Base-by-base conservation (phyloP, 2,888 invertebrate genomes). In the Incurvaria masculella region DNA sequence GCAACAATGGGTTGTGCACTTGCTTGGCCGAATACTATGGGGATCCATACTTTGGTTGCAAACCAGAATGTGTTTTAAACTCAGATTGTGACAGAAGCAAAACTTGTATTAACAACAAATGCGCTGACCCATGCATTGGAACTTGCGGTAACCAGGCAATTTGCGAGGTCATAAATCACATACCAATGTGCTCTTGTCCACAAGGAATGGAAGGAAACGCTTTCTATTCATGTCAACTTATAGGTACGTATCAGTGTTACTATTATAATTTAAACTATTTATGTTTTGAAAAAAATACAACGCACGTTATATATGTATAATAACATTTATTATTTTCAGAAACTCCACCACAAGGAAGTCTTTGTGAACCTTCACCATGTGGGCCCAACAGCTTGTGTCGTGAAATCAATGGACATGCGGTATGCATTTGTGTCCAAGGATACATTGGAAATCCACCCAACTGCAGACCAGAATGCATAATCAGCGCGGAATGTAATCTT, bases 61-160 rank as follows among this genome's bases (percentile, higher is more conserved):
- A 88, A 53, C 91, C 91, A 1, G 91, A 91, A 72, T 91, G 91
- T 66, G 80, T 89, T 33, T 73, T 88, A 4, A 91, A 88, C 64
- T 82, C 83, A 0, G 90, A 91, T 55, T 91, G 91, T 59, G 62
- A 83, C 1, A 69, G 81, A 51, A 72, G 85, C 57, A 83, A 73
- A 57, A 87, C 91, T 41, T 94, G 93, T 63, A 79, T 88, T 26
- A 82, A 80, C 54, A 86, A 86, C 57, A 89, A 88, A 69, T 91
- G 91, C 62, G 66, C 65, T 18, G 83, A 91, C 67, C 90, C 91
- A 14, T 91, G 91, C 58, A 67, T 79, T 39, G 86, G 86, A 55
- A 84, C 85, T 17, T 87, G 91, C 66, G 89, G 88, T 44, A 68
- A 70, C 45, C 72, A 69, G 49, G 83, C 84, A 23, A 53, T 73